Evolutionary conservation across 2,797 vertebrate genomes (phyloP), one percentile per base, ranked within the genome.

Genomic region (Distichodus sexfasciatus): DNA sequence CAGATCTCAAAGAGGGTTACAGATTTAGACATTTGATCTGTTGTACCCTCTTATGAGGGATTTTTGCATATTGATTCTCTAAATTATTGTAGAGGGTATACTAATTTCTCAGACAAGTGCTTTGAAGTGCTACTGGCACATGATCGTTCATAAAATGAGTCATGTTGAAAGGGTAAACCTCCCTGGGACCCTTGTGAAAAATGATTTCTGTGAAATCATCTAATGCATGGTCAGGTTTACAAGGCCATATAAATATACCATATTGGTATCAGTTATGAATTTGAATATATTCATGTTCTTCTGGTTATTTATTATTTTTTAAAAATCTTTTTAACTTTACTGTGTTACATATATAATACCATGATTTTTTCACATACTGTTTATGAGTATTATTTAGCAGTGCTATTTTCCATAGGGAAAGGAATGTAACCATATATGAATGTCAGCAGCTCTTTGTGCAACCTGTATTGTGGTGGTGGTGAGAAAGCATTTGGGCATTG

Each of bases 31-130:
- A n/a, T n/a, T 40, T 66, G 61, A 68, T 79, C 6, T 67, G 66
- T 10, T 6, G 69, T 85, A 83, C 79, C 82, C 78, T 85, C 64
- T 68, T 72, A 63, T 76, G 67, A 84, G 70, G 68, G 66, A 68
- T 77, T 81, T 54, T 11, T 28, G 29, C 14, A 77, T 79, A 71
- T 78, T 76, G 26, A 6, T 35, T 47, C 7, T 66, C 57, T 75
- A 51, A 71, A 54, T 76, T 71, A 48, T 74, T 71, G 15, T 60
- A 75, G 64, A 69, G 60, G 55, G 17, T 40, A 29, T 9, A 3
- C 4, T 3, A 46, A 33, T 43, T 10, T 75, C 26, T 66, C 61
- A 14, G 15, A 36, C n/a, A 36, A n/a, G 14, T 53, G 71, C 26
- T 40, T 33, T 33, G n/a, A n/a, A n/a, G n/a, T n/a, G n/a, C n/a